These are phyloP conservation scores for Heteromormyrus szaboi DNA, from an alignment of 2,797 vertebrate genomes.

Conservation along the genomic window DNA sequence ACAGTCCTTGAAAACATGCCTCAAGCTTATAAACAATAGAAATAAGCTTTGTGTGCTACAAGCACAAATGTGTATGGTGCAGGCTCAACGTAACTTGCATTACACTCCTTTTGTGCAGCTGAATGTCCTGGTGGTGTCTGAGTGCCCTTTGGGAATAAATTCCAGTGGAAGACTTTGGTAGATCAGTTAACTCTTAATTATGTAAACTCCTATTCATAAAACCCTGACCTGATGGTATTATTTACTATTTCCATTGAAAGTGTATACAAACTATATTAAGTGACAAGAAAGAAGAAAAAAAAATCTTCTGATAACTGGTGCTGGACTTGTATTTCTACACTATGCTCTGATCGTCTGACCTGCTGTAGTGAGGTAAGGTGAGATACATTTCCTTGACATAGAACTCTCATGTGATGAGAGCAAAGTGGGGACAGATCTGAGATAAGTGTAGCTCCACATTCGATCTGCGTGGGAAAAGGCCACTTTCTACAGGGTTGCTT, in stretches of 20 bases:
- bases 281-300: slow-evolving; percentile 2
- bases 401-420: slow-evolving; percentile 4
- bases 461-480: slow-evolving; percentile 12
- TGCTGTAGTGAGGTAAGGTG: neutral
- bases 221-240: neutral
- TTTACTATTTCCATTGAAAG: slow-evolving; percentile 8
- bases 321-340: slow-evolving; percentile 11
- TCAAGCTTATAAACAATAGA: neutral
- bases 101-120: neutral
- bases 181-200: slow-evolving; percentile 11
- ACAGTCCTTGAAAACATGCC: neutral
- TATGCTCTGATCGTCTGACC: neutral
- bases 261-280: slow-evolving; percentile 10
- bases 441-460: neutral
- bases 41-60: neutral
- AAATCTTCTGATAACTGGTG: neutral
- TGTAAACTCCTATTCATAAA: neutral
- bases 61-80: neutral
- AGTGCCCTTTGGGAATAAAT: neutral
- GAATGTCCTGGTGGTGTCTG: neutral
- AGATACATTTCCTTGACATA: slow-evolving; percentile 18
- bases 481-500: neutral
- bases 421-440: neutral
- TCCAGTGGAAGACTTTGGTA: neutral
- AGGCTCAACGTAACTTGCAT: neutral